Conservation (phyloP, 2,797 vertebrate species). For the Leptodon cayanensis region DNA sequence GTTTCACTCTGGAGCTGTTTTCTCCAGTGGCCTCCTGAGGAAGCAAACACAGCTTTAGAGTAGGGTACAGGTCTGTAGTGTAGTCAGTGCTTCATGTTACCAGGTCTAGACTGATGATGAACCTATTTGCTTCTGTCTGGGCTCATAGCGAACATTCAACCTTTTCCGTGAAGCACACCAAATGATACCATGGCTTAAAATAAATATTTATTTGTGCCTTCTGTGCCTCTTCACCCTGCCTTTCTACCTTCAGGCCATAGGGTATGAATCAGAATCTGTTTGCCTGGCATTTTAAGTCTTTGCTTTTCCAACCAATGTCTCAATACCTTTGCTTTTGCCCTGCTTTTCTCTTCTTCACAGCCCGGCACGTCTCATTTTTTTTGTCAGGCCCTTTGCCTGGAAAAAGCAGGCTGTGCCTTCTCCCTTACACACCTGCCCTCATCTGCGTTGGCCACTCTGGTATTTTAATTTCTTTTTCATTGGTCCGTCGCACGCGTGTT, state of each 20-base stretch:
- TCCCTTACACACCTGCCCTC: conserved; percentile 35
- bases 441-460: neutral
- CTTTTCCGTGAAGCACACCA: neutral
- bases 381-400: neutral
- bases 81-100: neutral
- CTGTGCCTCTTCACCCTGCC: neutral
- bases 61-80: neutral
- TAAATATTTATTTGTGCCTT: conserved; percentile 42
- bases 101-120: conserved; percentile 36
- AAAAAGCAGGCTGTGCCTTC: conserved; percentile 16
- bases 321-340: neutral
- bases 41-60: neutral
- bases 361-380: neutral
- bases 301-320: conserved; percentile 46
- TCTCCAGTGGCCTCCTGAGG: neutral
- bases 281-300: conserved; percentile 49
- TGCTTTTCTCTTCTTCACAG: neutral
- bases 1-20: neutral
- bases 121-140: conserved; percentile 27
- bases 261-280: conserved; percentile 47
- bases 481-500: neutral
- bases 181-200: conserved; percentile 21
- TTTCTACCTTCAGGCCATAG: neutral
- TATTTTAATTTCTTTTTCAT: conserved; percentile 44
- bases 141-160: neutral